Base-by-base conservation (phyloP, 23 tunicate species). In the Oikopleura vanhoeffeni region DNA sequence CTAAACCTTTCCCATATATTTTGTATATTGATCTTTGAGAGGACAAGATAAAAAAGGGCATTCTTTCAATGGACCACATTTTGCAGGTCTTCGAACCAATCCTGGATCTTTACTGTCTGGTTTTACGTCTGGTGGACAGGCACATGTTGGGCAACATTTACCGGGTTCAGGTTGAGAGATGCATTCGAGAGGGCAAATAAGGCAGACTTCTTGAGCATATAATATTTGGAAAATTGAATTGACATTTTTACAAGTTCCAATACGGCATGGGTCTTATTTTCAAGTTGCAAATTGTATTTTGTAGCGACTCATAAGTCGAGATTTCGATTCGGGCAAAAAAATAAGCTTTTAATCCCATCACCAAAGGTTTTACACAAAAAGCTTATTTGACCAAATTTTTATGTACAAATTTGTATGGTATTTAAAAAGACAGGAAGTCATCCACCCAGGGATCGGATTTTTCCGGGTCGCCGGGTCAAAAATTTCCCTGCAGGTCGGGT, bases 41-140 rank as follows among this genome's bases (percentile, higher is more conserved):
- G 79, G 79, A 32, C 79, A 71, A 32, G 79, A 71, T 18, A 71
- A 38, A 30, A 71, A 71, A 18, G 79, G 79, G 38, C 79, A 71
- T 2, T 71, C 35, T 30, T 71, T 28, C 35, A 71, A 71, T 71
- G 79, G 79, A 2, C 79, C 79, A 38, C 79, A 71, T 13, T 33
- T 71, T 18, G 27, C 79, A 4, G 79, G 79, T 71, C 79, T 71
- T 24, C 35, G 27, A 33, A 2, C 4, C 4, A 71, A 2, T 2
- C 32, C 34, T 3, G 79, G 35, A 2, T 71, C 79, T 71, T 32
- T 33, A 71, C 36, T 33, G 27, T 32, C 79, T 28, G 34, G 79
- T 30, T 3, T 3, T 13, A 2, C 79, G 35, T 2, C 36, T 33
- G 38, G 34, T 2, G 36, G 4, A 38, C 79, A 71, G 35, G 27